Percentiles rank a stretch among this genome's conserved stretches.
Conservation (phyloP, 2,888 invertebrate genomes). For the Cacoxenus indagator region DNA sequence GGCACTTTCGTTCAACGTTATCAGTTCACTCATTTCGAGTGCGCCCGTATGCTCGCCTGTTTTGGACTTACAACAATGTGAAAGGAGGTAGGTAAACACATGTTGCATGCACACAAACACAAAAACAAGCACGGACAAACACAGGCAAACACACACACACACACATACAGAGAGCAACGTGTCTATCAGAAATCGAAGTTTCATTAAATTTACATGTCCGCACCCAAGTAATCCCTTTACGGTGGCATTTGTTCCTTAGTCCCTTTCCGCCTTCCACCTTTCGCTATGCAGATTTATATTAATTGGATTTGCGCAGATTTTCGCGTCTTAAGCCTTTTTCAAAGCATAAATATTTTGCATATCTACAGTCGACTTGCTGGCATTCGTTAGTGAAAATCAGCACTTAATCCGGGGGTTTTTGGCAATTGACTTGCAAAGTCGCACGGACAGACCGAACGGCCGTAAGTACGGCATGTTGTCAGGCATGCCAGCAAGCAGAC, state of each 20-base stretch:
- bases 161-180: not conserved
- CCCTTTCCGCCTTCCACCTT: constrained; percentile 5
- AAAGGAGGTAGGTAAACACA: not conserved
- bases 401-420: constrained; percentile 52
- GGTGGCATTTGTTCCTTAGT: not conserved
- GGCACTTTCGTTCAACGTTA: too few relatives aligned
- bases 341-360: constrained; percentile 66
- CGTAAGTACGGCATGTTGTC: too few relatives aligned
- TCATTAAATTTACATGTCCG: constrained; percentile 30
- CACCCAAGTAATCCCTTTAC: constrained; percentile 24
- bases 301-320: constrained; percentile 67
- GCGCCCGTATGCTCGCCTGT: not conserved
- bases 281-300: constrained; percentile 58
- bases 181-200: constrained; percentile 44
- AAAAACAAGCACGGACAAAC: not conserved
- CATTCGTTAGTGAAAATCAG: constrained; percentile 33
- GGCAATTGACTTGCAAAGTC: constrained; percentile 54
- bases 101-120: constrained; percentile 11
- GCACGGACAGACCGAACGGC: not conserved
- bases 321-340: constrained; percentile 59
- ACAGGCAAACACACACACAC: not conserved
- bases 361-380: constrained; percentile 39
- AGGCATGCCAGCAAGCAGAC: too few relatives aligned
- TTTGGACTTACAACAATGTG: not conserved
- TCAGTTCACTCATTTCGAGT: not conserved